phyloP scores from a whole-genome alignment of 1,140 invertebrate species.

The Phortica variegata region DNA sequence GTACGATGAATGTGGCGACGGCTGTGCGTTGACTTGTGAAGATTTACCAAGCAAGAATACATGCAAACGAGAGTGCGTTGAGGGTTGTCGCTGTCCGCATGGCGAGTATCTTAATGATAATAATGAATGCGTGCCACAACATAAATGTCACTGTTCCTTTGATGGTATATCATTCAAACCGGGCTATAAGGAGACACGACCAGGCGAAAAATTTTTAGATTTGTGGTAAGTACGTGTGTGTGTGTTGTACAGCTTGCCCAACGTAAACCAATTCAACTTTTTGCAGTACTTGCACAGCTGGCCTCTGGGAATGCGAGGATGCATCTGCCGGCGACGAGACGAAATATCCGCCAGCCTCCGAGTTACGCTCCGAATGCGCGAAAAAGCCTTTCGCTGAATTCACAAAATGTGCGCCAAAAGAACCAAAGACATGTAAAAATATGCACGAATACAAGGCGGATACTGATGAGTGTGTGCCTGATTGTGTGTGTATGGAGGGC shows the following conservation, averaged over 20 bases:
- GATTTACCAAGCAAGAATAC: constrained; percentile 59
- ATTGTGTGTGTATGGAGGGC: constrained; percentile 76
- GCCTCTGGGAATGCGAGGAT: constrained; percentile 70
- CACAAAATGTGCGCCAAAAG: constrained; percentile 72
- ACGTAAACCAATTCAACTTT: too few species aligned
- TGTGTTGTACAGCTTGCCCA: neutral
- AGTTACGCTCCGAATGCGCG: constrained; percentile 64
- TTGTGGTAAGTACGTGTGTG: constrained; percentile 73
- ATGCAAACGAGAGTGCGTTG: constrained; percentile 66
- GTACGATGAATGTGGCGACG: constrained; percentile 77
- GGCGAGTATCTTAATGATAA: constrained; percentile 71
- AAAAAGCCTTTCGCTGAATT: constrained; percentile 67
- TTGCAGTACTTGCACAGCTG: constrained; percentile 71
- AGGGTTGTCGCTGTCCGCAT: constrained; percentile 83
- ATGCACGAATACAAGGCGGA: constrained; percentile 65
- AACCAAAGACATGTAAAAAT: constrained; percentile 80
- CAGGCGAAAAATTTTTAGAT: constrained; percentile 66
- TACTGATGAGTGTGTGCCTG: constrained; percentile 67
- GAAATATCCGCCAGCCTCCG: constrained; percentile 64
- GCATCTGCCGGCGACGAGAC: constrained; percentile 66
- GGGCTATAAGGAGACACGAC: constrained; percentile 72
- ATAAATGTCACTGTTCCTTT: constrained; percentile 74
- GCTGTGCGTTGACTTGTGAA: constrained; percentile 70
- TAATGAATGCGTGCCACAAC: constrained; percentile 75
- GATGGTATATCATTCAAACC: constrained; percentile 72